These are phyloP conservation scores for Rhynchophorus ferrugineus DNA, from an alignment of 1,140 invertebrate genomes.

Conservation along the genomic window DNA sequence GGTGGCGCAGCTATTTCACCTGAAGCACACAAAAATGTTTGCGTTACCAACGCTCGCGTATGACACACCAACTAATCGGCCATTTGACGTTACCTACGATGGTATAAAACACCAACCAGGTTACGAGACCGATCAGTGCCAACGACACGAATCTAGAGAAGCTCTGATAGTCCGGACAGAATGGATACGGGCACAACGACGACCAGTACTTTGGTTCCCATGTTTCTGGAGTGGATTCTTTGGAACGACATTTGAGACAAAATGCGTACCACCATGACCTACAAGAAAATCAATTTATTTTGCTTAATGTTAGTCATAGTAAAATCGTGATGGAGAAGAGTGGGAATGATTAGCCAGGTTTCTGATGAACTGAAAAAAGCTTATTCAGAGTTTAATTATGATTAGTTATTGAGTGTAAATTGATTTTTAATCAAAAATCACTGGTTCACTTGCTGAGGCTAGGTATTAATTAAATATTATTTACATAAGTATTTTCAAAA, in stretches of 20 bases:
- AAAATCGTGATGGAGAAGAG: neutral
- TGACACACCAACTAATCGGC: too few species aligned
- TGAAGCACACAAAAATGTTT: constrained; percentile 31
- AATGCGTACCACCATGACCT: constrained; percentile 69
- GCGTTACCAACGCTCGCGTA: constrained; percentile 53
- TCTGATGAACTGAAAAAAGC: too few species aligned
- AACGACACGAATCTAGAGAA: constrained; percentile 63
- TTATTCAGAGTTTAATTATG: too few species aligned
- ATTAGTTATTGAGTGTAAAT: too few species aligned
- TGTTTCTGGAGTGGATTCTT: constrained; percentile 57
- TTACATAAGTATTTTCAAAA: too few species aligned
- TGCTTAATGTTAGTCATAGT: neutral
- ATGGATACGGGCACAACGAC: constrained; percentile 67
- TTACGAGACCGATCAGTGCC: constrained; percentile 54
- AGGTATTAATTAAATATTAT: too few species aligned
- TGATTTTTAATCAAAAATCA: too few species aligned
- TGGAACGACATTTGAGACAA: constrained; percentile 60
- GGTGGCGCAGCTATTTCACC: constrained; percentile 62
- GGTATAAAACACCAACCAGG: constrained; percentile 69
- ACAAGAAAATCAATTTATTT: constrained; percentile 26
- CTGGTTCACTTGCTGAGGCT: too few species aligned
- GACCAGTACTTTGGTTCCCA: constrained; percentile 73
- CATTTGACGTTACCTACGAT: constrained; percentile 47
- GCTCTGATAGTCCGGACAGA: constrained; percentile 70
- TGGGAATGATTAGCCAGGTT: neutral